These are phyloP conservation scores for Cataglyphis albicans DNA, from an alignment of 2,888 invertebrate genomes.

Conservation along the genomic window DNA sequence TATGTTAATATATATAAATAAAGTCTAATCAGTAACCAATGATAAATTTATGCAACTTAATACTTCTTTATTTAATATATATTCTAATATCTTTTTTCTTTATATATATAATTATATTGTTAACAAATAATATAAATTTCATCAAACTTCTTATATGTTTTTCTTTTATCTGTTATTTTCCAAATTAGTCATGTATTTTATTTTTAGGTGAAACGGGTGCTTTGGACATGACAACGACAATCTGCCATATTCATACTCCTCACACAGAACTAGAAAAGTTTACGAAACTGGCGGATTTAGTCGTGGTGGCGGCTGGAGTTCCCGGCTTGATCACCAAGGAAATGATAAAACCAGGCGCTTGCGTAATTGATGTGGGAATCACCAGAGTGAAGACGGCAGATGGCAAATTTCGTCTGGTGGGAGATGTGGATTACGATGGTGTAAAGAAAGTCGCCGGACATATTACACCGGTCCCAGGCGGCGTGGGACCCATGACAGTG, in stretches of 20 bases:
- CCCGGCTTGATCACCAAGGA: conserved; percentile 92
- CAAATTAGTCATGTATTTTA: background rate
- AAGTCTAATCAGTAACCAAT: background rate
- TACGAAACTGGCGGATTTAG: conserved; percentile 92
- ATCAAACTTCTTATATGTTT: background rate
- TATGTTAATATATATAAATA: background rate
- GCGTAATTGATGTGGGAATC: conserved; percentile 96
- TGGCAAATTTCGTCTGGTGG: conserved; percentile 92
- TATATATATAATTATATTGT: background rate
- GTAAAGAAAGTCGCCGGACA: conserved; percentile 93
- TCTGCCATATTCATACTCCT: conserved; percentile 96
- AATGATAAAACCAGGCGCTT: conserved; percentile 96
- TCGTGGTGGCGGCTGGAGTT: conserved; percentile 92
- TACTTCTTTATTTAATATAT: background rate
- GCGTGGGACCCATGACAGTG: conserved; percentile 97
- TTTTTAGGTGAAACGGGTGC: conserved; percentile 87
- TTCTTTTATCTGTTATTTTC: background rate
- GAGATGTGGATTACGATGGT: conserved; percentile 96
- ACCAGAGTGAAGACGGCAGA: conserved; percentile 89
- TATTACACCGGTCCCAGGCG: conserved; percentile 96
- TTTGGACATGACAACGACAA: conserved; percentile 95
- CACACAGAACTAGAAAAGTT: conserved; percentile 90
- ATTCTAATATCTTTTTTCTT: background rate
- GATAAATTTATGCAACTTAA: background rate
- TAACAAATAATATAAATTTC: background rate